These are phyloP conservation scores for Acronicta psi DNA, from an alignment of 2,888 invertebrate genomes.

Conservation along the genomic window DNA sequence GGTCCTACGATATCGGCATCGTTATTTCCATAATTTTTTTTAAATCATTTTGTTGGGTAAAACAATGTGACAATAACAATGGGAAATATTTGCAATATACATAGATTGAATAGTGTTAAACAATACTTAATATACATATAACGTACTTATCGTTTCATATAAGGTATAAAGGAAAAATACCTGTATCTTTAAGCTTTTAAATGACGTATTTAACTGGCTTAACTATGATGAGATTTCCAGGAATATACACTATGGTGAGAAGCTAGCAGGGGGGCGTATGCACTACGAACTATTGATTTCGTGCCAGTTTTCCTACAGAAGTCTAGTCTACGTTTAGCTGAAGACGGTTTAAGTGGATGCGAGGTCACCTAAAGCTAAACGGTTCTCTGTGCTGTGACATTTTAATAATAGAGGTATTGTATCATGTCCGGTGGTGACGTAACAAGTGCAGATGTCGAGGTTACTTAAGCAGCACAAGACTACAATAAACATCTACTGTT, in stretches of 20 bases:
- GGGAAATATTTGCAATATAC: conserved; percentile 35
- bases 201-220: background rate
- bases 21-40: conserved; percentile 53
- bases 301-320: conserved; percentile 31
- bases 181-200: conserved; percentile 7
- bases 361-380: conserved; percentile 67
- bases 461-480: conserved; percentile 44
- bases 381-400: conserved; percentile 60
- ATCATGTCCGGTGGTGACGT: conserved; percentile 65
- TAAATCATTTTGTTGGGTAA: conserved; percentile 40
- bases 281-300: conserved; percentile 42
- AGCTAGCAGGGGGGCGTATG: conserved; percentile 32
- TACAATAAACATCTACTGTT: conserved; percentile 45
- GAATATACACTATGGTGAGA: conserved; percentile 11
- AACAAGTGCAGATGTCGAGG: conserved; percentile 60
- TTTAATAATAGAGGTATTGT: conserved; percentile 67
- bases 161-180: conserved; percentile 35
- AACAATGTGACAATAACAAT: conserved; percentile 41
- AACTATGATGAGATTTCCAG: conserved; percentile 10
- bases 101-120: conserved; percentile 17
- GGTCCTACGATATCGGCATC: conserved; percentile 68
- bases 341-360: conserved; percentile 67
- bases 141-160: conserved; percentile 5
- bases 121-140: conserved; percentile 6
- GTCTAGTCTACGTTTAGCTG: conserved; percentile 47